Evolutionary conservation across 2,888 invertebrate species (phyloP), one percentile per base, ranked within the genome.

Genomic region (Cloeon dipterum): DNA sequence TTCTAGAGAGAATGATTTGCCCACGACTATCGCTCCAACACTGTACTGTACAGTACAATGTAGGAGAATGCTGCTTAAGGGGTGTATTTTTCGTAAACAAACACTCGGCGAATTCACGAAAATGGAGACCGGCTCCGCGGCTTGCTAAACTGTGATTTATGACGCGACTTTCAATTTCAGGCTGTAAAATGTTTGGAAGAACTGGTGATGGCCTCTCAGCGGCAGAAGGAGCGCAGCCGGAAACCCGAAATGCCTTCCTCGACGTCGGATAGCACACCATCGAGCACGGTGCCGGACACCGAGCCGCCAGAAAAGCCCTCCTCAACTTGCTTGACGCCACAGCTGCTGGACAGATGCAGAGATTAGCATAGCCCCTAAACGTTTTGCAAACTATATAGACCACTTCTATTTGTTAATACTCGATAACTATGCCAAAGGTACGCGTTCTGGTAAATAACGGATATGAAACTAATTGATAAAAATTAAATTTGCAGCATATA

Each of bases 341-440:
- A 26, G 16, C 37, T 16, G 34, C 10, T n/a, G 5, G 29, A 29
- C 5, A 29, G 7, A n/a, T n/a, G 46, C 75, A 55, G 68, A 72
- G 41, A 75, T 78, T 43, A 73, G 72, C 48, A 78, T 85, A 45
- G 82, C 88, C 57, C 79, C 85, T 1, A 82, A 55, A 83, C 91
- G 3, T 93, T 81, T 58, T 86, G 89, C 52, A 88, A 91, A 60
- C 62, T 96, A n/a, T n/a, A n/a, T n/a, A 38, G 96, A 96, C 3
- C 94, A 96, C 61, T 79, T 94, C 50, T 86, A 93, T 59, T 66
- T 96, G 21, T 63, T 96, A 2, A 62, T 93, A 14, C n/a, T n/a
- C n/a, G 88, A 88, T 56, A 88, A 96, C 52, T 93, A 81, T 63
- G 68, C 77, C 20, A 91, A 93, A 79, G 91, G 94, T 93, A n/a